A percentile compares a stretch with the other conserved stretches of the same genome.
These are phyloP conservation scores for Chymomyza costata DNA, from an alignment of 1,140 invertebrate species.

Conservation along the genomic window DNA sequence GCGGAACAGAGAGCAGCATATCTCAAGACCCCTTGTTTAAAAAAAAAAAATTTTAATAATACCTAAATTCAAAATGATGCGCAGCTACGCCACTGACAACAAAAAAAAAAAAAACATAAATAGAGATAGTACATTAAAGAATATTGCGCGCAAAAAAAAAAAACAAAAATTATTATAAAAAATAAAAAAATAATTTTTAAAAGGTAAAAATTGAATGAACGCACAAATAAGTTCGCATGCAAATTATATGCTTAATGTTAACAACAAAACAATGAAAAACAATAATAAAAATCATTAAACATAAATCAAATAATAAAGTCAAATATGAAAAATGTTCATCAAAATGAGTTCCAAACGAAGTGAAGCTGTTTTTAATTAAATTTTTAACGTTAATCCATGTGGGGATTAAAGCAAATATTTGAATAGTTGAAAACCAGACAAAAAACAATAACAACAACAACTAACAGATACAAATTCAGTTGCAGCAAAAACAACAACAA, in stretches of 20 bases:
- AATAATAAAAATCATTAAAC: constrained; percentile 5
- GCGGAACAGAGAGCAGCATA: too few relatives aligned
- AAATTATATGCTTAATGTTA: constrained; percentile 16
- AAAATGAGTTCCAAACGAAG: too few relatives aligned
- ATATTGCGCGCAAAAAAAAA: constrained; percentile 10
- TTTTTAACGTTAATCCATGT: constrained; percentile 29
- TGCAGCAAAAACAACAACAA: constrained; percentile 3
- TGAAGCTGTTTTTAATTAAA: constrained; percentile 62
- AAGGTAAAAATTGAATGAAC: background rate
- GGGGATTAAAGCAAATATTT: constrained; percentile 33
- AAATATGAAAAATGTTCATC: too few relatives aligned
- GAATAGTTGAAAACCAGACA: constrained; percentile 35
- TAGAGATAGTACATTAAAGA: too few relatives aligned
- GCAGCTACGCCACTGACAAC: too few relatives aligned
- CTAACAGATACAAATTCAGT: background rate
- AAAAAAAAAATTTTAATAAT: too few relatives aligned
- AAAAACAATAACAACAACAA: constrained; percentile 4
- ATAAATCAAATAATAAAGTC: too few relatives aligned
- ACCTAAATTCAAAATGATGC: too few relatives aligned
- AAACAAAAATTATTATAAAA: constrained; percentile 21
- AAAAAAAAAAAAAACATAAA: too few relatives aligned
- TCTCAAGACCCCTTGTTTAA: too few relatives aligned
- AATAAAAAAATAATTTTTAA: background rate
- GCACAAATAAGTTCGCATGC: constrained; percentile 18
- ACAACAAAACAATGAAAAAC: background rate